Evolutionary conservation across 2,113 vertebrate genomes (phyloP).

Genomic region (Pteronura brasiliensis): DNA sequence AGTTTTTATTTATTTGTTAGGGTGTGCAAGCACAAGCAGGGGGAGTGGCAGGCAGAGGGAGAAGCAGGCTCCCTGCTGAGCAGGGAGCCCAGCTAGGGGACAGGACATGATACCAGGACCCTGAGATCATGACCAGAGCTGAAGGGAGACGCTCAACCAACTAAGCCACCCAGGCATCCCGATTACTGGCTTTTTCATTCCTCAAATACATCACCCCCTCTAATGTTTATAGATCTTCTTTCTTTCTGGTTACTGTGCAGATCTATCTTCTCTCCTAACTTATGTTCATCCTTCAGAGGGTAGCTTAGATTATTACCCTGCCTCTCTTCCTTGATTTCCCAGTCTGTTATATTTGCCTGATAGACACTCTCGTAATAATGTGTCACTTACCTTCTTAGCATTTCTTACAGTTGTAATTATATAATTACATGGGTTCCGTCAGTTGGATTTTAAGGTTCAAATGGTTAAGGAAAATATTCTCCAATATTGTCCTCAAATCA

Average conservation of each 20-base stretch:
- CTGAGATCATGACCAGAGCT: too few species aligned
- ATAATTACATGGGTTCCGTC: background rate
- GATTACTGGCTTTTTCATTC: background rate
- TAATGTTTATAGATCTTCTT: background rate
- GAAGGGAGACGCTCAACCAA: background rate
- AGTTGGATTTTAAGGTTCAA: conserved; percentile 31
- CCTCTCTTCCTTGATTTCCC: background rate
- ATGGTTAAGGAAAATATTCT: background rate
- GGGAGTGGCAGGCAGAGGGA: too few species aligned
- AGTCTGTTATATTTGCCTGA: conserved; percentile 19
- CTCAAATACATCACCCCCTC: background rate
- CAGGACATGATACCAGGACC: too few species aligned
- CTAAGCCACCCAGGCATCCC: background rate
- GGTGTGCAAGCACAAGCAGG: too few species aligned
- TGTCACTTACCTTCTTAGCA: conserved; percentile 13
- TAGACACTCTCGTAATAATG: background rate
- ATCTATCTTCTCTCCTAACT: background rate
- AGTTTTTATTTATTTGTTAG: too few species aligned
- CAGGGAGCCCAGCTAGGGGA: too few species aligned
- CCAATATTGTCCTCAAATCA: background rate
- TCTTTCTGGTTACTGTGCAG: background rate
- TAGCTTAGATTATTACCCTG: background rate
- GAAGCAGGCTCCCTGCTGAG: too few species aligned
- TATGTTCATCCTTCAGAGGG: background rate
- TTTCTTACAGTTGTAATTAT: conserved; percentile 32